Conservation (phyloP, 2,113 vertebrate genomes). For the Vulpes vulpes region DNA sequence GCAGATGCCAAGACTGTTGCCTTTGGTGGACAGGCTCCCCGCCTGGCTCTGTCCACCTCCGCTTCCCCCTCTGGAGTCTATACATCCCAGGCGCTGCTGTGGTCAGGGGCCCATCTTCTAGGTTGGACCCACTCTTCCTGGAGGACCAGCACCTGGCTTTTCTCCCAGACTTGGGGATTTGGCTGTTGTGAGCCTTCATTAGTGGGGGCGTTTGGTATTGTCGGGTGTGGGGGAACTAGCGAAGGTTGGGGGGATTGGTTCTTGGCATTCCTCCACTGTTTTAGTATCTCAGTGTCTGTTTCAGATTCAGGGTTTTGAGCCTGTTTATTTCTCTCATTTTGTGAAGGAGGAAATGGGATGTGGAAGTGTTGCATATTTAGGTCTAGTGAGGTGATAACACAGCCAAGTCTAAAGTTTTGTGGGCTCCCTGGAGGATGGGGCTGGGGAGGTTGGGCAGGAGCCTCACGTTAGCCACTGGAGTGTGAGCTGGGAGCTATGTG, state of each 20-base stretch:
- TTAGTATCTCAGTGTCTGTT: fast-evolving
- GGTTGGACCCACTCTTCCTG: background rate
- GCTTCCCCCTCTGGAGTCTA: background rate
- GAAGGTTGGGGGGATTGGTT: fast-evolving
- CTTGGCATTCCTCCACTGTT: background rate
- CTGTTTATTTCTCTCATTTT: background rate
- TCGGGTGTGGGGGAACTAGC: fast-evolving
- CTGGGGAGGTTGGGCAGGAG: fast-evolving
- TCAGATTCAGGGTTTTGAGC: background rate
- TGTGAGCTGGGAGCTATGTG: fast-evolving
- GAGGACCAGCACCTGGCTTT: background rate
- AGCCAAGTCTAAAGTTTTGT: background rate
- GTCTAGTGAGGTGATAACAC: background rate
- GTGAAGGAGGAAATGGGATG: background rate
- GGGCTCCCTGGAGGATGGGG: background rate
- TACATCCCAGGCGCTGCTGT: background rate
- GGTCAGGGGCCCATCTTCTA: fast-evolving
- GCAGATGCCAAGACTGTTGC: fast-evolving
- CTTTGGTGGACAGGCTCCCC: background rate
- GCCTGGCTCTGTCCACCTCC: fast-evolving
- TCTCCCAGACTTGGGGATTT: background rate
- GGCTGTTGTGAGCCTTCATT: background rate
- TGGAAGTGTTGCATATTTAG: fast-evolving
- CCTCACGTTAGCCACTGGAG: too few species aligned
- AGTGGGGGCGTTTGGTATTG: background rate